Conservation (phyloP, 2,113 vertebrate species). For the Nothobranchius furzeri region DNA sequence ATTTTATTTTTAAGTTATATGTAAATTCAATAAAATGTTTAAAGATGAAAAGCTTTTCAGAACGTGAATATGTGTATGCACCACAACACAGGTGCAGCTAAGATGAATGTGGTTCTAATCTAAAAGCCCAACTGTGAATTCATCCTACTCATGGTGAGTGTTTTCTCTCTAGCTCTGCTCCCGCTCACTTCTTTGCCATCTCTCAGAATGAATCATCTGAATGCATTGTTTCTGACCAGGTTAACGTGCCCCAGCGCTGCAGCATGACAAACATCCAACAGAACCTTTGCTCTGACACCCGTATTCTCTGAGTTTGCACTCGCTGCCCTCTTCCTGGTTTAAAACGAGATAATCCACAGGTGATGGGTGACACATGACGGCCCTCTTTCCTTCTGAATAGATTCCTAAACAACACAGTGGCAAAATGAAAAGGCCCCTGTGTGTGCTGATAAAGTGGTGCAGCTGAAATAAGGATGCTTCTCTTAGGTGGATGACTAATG, state of each 20-base stretch:
- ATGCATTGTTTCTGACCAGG: slow-evolving; percentile 53
- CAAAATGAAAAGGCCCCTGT: slow-evolving; percentile 30
- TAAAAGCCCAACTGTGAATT: slow-evolving; percentile 37
- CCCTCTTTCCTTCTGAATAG: slow-evolving; percentile 23
- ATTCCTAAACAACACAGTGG: slow-evolving; percentile 1
- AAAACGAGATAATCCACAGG: slow-evolving; percentile 30
- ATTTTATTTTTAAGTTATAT: background rate
- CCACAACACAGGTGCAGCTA: slow-evolving; percentile 5
- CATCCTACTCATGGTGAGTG: slow-evolving; percentile 62
- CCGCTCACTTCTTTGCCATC: slow-evolving; percentile 40
- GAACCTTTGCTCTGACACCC: slow-evolving; percentile 7
- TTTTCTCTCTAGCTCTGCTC: slow-evolving; percentile 62
- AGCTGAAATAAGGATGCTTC: slow-evolving; percentile 6
- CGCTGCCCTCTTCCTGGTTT: slow-evolving; percentile 14
- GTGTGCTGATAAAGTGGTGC: slow-evolving; percentile 18
- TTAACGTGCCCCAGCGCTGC: slow-evolving; percentile 30
- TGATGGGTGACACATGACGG: slow-evolving; percentile 22
- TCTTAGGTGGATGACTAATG: slow-evolving; percentile 31
- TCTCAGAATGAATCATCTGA: slow-evolving; percentile 64
- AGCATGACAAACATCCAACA: slow-evolving; percentile 18
- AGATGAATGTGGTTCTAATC: slow-evolving; percentile 36
- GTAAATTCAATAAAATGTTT: background rate
- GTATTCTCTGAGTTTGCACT: slow-evolving; percentile 42
- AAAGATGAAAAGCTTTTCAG: background rate
- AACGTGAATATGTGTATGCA: background rate